Conservation (phyloP, 2,113 vertebrate species). For the Chionis minor region DNA sequence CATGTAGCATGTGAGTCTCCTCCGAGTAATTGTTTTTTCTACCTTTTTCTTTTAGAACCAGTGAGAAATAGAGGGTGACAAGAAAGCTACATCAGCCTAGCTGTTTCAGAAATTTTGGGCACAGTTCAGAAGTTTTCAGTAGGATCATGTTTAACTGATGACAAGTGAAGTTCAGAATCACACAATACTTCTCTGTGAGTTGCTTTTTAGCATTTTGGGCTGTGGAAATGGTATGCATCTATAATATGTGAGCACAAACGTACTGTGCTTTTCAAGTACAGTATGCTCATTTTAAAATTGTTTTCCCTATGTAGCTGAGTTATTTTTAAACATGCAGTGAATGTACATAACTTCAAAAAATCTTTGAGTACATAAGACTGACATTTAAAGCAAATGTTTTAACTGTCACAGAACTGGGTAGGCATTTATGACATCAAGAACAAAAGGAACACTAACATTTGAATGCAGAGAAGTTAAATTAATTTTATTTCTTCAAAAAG, state of each 20-base stretch:
- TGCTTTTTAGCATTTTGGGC: not conserved
- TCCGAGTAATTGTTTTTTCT: not conserved
- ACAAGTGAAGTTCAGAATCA: not conserved
- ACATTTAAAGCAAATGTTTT: not conserved
- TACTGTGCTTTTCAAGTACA: not conserved
- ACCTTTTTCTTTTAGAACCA: not conserved
- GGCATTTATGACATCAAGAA: not conserved
- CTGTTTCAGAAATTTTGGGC: not conserved
- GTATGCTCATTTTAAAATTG: not conserved
- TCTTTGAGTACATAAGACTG: not conserved
- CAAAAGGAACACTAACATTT: not conserved
- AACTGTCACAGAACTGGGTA: not conserved
- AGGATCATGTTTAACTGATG: not conserved
- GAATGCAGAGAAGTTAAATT: not conserved
- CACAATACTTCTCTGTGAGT: not conserved
- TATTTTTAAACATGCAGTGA: not conserved
- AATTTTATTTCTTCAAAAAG: not conserved
- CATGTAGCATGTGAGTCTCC: not conserved
- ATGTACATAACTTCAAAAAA: not conserved
- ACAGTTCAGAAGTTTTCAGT: not conserved
- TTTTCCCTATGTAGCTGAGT: not conserved
- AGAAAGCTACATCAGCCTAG: not conserved
- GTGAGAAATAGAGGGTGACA: not conserved
- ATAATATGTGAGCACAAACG: not conserved
- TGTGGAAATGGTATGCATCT: not conserved